These are phyloP conservation scores for Tetragnatha montana DNA, from an alignment of 2,888 invertebrate genomes.

Conservation along the genomic window DNA sequence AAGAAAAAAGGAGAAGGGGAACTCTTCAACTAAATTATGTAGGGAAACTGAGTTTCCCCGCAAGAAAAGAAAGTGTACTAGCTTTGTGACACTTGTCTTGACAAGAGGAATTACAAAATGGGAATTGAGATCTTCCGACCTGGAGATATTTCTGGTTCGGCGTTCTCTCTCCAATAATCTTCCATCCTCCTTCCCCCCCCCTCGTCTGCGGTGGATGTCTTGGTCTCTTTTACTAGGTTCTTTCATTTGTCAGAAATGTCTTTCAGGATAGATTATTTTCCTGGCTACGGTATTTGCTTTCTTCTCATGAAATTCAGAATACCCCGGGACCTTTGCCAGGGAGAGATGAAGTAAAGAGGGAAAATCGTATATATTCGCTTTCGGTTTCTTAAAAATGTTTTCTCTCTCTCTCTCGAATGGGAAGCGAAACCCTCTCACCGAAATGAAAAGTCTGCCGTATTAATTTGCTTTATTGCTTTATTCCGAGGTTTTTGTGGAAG, in stretches of 20 bases:
- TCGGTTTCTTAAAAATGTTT: slow-evolving; percentile 11
- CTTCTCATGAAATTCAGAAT: slow-evolving; percentile 61
- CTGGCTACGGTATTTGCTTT: slow-evolving; percentile 41
- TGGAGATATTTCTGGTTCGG: slow-evolving; percentile 41
- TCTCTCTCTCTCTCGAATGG: neutral
- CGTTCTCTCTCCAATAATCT: neutral
- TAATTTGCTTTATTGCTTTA: neutral
- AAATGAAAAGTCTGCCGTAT: neutral
- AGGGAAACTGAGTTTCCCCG: slow-evolving; percentile 21
- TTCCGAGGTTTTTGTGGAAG: neutral
- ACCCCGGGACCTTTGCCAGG: slow-evolving; percentile 45
- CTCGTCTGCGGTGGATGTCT: neutral
- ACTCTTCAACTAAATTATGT: slow-evolving; percentile 4
- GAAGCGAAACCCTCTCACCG: neutral
- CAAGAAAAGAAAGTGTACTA: neutral
- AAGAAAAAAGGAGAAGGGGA: neutral
- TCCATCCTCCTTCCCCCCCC: neutral
- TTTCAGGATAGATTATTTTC: slow-evolving; percentile 59
- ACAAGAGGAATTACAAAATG: slow-evolving; percentile 51
- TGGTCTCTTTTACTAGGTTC: slow-evolving; percentile 40
- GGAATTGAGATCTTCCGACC: slow-evolving; percentile 37
- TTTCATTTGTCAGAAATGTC: slow-evolving; percentile 61
- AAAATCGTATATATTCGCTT: slow-evolving; percentile 31
- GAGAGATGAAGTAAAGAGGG: neutral
- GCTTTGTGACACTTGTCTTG: slow-evolving; percentile 44